Evolutionary conservation across 2,113 vertebrate species (phyloP), one percentile per base, ranked within the genome.

Genomic region (Sus scrofa): DNA sequence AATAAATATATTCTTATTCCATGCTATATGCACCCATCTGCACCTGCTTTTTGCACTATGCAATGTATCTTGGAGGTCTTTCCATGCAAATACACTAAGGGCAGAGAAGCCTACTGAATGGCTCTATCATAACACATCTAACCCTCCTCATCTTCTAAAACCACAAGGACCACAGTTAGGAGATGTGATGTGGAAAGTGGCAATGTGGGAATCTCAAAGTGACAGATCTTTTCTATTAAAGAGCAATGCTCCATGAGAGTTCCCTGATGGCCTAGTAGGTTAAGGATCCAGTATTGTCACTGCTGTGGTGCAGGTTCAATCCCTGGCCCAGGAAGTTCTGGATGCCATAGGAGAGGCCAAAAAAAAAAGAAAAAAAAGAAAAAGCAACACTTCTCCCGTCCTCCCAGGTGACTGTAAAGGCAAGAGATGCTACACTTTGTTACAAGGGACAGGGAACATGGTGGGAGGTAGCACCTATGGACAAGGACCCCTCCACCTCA

Each of bases 381-480:
- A 52, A 22, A 71, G 37, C 12, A 37, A 62, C 0, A 0, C 32
- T 11, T 37, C 65, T n/a, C 54, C 24, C 74, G 78, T n/a, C 84
- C 37, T 52, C 39, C 39, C 32, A 14, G 34, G 9, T 71, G 84
- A 32, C 13, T 22, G 6, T 9, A 39, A 70, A 39, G 39, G 14
- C n/a, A 24, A 88, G 37, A 87, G 39, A 24, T 39, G n/a, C 10
- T 18, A 34, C 20, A 27, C 8, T 3, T 39, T 81, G 32, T 11
- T 18, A 2, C 37, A 27, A 52, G 52, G 22, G 11, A 70, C 65
- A 32, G 11, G 22, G 52, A 7, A 50, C 12, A 6, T 24, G 54
- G 54, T 0, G 3, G 54, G 54, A 0, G 3, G 32, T 11, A 13
- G n/a, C 26, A 54, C 37, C 15, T n/a, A 32, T 24, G 6, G 16